Evolutionary conservation across 2,888 invertebrate species (phyloP), one percentile per base, ranked within the genome.

Genomic region (Xestia sexstrigata): DNA sequence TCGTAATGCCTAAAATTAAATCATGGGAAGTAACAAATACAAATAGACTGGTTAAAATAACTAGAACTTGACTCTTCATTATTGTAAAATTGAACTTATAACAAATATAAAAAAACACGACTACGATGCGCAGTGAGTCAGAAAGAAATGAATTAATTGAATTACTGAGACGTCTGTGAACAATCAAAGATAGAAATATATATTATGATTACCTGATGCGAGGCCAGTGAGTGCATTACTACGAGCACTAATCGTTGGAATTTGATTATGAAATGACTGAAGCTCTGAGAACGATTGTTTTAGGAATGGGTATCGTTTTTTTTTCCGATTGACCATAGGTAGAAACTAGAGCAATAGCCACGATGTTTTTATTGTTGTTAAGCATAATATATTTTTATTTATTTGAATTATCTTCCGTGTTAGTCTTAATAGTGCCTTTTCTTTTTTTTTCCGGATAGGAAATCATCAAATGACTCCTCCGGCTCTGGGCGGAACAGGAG

Each of bases 1-100:
- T 89, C 5, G 89, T 81, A 80, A 93, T 90, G 1, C 94, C 94
- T 23, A 91, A 42, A 73, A 92, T 89, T 39, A 94, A 88, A 87
- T 93, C 88, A 42, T 93, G 88, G 74, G 92, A 89, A 5, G 82
- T 73, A 2, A 84, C 63, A n/a, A 83, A 80, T 49, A 88, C 77
- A 35, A 90, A 74, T 13, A 84, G 7, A 42, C 58, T 76, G 0
- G 89, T 76, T 39, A 87, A 80, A 52, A 88, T 70, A 45, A 89
- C 23, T 20, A 90, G 35, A 13, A 90, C 69, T 62, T 87, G 75
- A n/a, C 79, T 66, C 76, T 90, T 91, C 91, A 92, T 91, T 35
- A 47, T 84, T 74, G n/a, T 42, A 7, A 52, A 70, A n/a, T 30
- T 47, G 13, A 47, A 67, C 60, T 82, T 79, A 4, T 45, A 62